These are phyloP conservation scores for Ephestia elutella DNA, from an alignment of 1,140 invertebrate genomes.

Conservation along the genomic window DNA sequence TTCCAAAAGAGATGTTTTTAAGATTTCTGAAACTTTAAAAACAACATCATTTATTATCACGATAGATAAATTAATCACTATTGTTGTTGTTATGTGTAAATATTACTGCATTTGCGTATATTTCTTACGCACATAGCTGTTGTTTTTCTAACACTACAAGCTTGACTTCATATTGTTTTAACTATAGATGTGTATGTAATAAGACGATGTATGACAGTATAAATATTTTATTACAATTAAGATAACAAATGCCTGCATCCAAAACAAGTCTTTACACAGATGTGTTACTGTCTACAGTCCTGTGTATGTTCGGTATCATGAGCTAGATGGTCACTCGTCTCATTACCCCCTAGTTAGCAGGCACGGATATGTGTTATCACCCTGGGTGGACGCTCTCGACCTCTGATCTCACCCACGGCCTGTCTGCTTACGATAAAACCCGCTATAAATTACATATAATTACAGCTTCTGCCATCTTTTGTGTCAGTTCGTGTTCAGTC, in stretches of 20 bases:
- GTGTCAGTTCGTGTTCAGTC: slow-evolving; percentile 30
- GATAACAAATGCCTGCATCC: neutral
- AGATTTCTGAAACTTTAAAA: no score
- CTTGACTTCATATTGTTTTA: neutral
- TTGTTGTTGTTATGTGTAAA: neutral
- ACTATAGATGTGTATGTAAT: neutral
- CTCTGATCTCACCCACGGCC: slow-evolving; percentile 39
- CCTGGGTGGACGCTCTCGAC: slow-evolving; percentile 41
- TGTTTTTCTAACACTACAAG: neutral
- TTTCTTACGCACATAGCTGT: neutral
- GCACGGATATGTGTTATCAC: slow-evolving; percentile 52
- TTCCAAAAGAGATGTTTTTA: no score
- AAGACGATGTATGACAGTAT: neutral
- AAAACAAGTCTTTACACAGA: neutral
- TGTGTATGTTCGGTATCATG: neutral
- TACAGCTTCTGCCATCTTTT: slow-evolving; percentile 24
- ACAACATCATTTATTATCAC: no score
- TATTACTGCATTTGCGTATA: neutral
- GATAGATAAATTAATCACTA: no score
- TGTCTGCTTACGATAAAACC: slow-evolving; percentile 49
- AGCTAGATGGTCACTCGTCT: slow-evolving; percentile 19
- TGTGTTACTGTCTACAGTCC: neutral
- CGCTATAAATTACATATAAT: slow-evolving; percentile 50
- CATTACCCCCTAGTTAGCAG: slow-evolving; percentile 63
- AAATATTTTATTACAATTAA: neutral